phyloP scores from a whole-genome alignment of 2,113 vertebrate species.

The Brienomyrus longianalis region DNA sequence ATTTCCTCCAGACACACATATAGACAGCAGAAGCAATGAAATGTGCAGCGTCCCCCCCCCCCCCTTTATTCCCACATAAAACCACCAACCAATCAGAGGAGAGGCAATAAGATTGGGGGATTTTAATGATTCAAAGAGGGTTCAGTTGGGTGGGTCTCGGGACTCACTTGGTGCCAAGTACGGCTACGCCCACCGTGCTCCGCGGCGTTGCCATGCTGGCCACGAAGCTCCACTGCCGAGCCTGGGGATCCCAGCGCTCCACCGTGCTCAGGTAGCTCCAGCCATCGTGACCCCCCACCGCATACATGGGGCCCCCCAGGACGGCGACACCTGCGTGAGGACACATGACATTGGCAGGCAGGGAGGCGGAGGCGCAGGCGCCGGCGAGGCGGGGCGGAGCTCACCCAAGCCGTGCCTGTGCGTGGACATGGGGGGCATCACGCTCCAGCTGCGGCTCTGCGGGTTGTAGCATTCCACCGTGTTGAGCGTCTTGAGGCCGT shows the following conservation, averaged over 20 bases:
- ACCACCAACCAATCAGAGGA: not conserved
- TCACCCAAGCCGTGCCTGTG: slow-evolving; percentile 92
- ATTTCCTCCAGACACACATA: not conserved
- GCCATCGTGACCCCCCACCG: slow-evolving; percentile 92
- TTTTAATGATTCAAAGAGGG: too few relatives aligned
- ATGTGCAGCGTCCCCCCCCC: not conserved
- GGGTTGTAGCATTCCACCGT: slow-evolving; percentile 97
- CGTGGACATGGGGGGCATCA: slow-evolving; percentile 97
- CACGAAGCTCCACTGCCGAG: slow-evolving; percentile 96
- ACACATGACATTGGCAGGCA: not conserved
- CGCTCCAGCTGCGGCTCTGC: slow-evolving; percentile 88
- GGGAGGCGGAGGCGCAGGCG: too few relatives aligned
- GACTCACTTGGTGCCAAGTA: slow-evolving; percentile 89
- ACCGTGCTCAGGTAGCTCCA: slow-evolving; percentile 99
- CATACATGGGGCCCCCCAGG: slow-evolving; percentile 93
- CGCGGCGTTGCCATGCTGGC: slow-evolving; percentile 94
- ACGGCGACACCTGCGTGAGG: slow-evolving; percentile 79
- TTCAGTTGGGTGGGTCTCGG: not conserved
- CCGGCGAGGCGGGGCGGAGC: not conserved
- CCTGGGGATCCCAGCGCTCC: slow-evolving; percentile 97
- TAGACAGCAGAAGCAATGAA: not conserved
- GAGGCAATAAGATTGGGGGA: not conserved
- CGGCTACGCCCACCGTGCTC: slow-evolving; percentile 93
- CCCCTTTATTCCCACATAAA: not conserved
- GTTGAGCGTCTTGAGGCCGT: slow-evolving; percentile 93